phyloP scores from a whole-genome alignment of 2,888 invertebrate species.

The Parnassius mnemosyne region DNA sequence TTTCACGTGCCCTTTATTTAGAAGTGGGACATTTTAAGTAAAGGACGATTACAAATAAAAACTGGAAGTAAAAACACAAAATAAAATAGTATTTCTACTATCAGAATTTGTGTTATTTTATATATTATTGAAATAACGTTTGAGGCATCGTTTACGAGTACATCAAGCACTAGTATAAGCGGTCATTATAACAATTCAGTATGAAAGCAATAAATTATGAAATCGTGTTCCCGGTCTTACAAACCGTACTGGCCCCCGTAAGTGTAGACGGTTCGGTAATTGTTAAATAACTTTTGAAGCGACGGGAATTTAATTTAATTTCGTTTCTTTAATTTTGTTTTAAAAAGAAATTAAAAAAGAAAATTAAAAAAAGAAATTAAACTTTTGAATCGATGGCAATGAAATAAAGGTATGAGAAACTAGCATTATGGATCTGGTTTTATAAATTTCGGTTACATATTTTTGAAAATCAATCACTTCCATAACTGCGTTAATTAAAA shows the following conservation, averaged over 20 bases:
- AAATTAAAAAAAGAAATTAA: neutral
- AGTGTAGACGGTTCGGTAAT: constrained; percentile 32
- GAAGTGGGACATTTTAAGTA: constrained; percentile 51
- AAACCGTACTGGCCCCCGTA: constrained; percentile 51
- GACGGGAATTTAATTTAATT: constrained; percentile 26
- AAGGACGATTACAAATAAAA: constrained; percentile 23
- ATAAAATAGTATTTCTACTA: constrained; percentile 37
- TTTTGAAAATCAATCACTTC: constrained; percentile 18
- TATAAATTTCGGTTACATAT: neutral
- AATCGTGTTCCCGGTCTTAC: constrained; percentile 33
- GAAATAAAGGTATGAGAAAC: constrained; percentile 36
- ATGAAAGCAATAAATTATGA: constrained; percentile 29
- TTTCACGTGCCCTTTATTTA: constrained; percentile 72
- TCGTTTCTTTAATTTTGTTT: too few relatives aligned
- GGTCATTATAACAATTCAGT: constrained; percentile 47
- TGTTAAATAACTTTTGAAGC: constrained; percentile 24
- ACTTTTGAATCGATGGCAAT: constrained; percentile 26
- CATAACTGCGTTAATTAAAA: constrained; percentile 20
- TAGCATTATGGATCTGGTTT: constrained; percentile 29
- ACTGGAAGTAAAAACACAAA: constrained; percentile 6
- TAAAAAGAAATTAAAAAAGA: too few relatives aligned
- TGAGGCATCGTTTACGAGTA: constrained; percentile 27
- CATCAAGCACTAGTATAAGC: constrained; percentile 34
- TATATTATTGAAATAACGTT: constrained; percentile 45
- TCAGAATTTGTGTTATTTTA: constrained; percentile 50